Percentiles rank a stretch among this genome's conserved stretches.
Evolutionary conservation across 2,888 invertebrate genomes (phyloP).

Genomic region (Drepanosiphum platanoidis): DNA sequence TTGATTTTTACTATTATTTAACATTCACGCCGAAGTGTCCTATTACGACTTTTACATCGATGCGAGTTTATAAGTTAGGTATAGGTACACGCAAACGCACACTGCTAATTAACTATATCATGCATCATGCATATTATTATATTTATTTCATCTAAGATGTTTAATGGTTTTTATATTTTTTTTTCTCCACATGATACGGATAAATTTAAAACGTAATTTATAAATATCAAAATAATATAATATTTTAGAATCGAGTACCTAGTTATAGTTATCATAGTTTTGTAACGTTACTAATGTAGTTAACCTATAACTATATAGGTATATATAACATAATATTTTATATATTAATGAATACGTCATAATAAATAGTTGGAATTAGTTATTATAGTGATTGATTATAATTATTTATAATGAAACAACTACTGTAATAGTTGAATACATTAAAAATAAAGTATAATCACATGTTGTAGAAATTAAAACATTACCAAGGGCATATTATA

Average conservation of each 20-base stretch:
- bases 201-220: no score
- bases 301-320: background rate
- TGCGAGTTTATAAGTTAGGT: no score
- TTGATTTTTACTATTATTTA: no score
- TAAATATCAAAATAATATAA: no score
- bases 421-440: conserved; percentile 27
- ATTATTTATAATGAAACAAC: conserved; percentile 29
- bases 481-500: conserved; percentile 31
- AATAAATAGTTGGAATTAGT: conserved; percentile 10
- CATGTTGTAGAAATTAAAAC: conserved; percentile 24
- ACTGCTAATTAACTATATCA: no score
- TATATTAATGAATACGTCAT: background rate
- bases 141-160: no score
- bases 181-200: no score
- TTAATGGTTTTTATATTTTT: no score
- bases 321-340: background rate
- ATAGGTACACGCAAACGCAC: no score
- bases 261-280: background rate
- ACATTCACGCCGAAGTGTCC: no score
- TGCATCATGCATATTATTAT: no score
- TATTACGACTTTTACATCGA: no score
- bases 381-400: background rate
- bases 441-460: conserved; percentile 30
- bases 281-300: conserved; percentile 2
- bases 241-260: background rate